Evolutionary conservation across 2,888 invertebrate genomes (phyloP).

Genomic region (Oscheius sp.): DNA sequence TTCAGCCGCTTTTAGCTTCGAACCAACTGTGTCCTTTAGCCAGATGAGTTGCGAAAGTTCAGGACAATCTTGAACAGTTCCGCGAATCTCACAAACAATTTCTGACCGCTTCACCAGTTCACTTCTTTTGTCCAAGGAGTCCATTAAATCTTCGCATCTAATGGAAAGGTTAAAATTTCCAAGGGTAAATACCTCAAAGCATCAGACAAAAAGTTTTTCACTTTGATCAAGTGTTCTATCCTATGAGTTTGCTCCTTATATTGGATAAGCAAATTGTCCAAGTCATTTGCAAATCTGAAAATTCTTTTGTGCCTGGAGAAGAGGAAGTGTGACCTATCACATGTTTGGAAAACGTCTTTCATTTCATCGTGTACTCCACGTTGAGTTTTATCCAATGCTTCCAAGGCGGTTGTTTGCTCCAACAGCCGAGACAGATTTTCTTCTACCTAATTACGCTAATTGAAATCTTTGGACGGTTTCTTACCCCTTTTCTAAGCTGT

Average conservation of each 20-base stretch:
- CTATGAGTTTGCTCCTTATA: constrained; percentile 35
- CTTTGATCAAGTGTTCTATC: constrained; percentile 35
- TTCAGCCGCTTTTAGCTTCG: constrained; percentile 45
- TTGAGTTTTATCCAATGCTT: constrained; percentile 62
- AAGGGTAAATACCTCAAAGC: constrained; percentile 31
- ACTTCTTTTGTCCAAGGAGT: constrained; percentile 49
- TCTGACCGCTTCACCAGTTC: constrained; percentile 49
- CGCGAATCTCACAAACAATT: constrained; percentile 36
- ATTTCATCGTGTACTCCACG: constrained; percentile 56
- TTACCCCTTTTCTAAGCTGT: constrained; percentile 64
- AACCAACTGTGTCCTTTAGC: constrained; percentile 46
- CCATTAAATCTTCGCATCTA: constrained; percentile 55
- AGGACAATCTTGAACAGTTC: constrained; percentile 47
- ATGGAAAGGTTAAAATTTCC: background rate
- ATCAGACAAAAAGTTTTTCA: constrained; percentile 45
- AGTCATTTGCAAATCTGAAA: constrained; percentile 31
- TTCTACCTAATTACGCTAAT: constrained; percentile 43
- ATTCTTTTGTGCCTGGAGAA: background rate
- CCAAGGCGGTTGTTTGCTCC: constrained; percentile 66
- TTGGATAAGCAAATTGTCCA: constrained; percentile 34
- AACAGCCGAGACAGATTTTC: constrained; percentile 64
- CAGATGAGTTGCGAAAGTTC: constrained; percentile 47
- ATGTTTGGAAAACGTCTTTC: constrained; percentile 44
- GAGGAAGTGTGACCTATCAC: constrained; percentile 32
- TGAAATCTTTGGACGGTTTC: constrained; percentile 2